Base-by-base conservation (phyloP, 2,113 vertebrate genomes). In the Podilymbus podiceps region DNA sequence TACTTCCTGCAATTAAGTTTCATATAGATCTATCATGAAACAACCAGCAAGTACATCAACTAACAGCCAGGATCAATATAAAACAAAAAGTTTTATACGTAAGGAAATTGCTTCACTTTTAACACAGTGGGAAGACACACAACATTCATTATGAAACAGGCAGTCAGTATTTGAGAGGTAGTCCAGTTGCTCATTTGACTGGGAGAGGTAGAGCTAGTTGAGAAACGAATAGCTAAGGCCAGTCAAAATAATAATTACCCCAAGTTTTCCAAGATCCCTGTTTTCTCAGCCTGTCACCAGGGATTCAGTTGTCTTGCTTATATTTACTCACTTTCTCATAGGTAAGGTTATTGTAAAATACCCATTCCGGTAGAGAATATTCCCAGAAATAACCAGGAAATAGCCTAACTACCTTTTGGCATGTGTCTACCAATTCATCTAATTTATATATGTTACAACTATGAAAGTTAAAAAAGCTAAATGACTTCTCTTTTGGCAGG, bases 201-300 rank as follows among this genome's bases (percentile, higher is more conserved):
- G 88, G 47, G 52, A 77, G 95, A 97, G 95, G 94, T 96, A 96
- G 95, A 92, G 38, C 35, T 81, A 66, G 44, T 78, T 47, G 56
- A 96, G 22, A 72, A 89, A 84, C 28, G 76, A 85, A 67, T 23
- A 93, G 35, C 60, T 60, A 92, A 68, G 13, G 76, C 80, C 84
- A 97, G 69, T 75, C 76, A 94, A 97, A 92, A 87, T 49, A 3
- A 44, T 31, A 80, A 53, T 72, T 46, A 77, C 24, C 44, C 23
- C 30, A 95, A n/a, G 73, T 72, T 42, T 67, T 66, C 40, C 4
- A 90, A 63, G 7, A 42, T 42, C 42, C 14, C 72, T 22, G 42
- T 42, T 42, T 42, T 42, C 19, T 92, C 38, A 78, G 42, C 15
- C 52, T 30, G 20, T 35, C 33, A 88, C 28, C 66, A 67, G 42